Conservation (phyloP, 2,888 invertebrate genomes). For the Himalopsyche kuldschensis region DNA sequence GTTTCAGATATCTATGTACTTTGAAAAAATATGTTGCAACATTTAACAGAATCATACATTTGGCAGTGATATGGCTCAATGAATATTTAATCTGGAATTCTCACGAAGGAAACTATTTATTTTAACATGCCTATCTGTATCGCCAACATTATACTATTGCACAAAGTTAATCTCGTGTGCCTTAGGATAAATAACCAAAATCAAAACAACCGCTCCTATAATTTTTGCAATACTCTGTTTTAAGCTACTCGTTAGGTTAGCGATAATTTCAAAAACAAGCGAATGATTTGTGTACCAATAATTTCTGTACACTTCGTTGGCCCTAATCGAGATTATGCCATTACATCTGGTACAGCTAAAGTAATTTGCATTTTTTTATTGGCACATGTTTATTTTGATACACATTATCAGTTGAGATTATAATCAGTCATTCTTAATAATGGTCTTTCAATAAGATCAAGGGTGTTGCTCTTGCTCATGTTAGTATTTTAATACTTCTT, state of each 20-base stretch:
- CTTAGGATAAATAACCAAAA: background rate
- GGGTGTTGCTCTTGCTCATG: background rate
- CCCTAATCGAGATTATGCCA: background rate
- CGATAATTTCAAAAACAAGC: background rate
- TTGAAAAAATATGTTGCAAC: too few relatives aligned
- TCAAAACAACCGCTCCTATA: background rate
- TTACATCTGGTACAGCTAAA: background rate
- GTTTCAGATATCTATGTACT: too few relatives aligned
- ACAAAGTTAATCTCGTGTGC: background rate
- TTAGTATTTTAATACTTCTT: too few relatives aligned
- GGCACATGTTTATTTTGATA: background rate
- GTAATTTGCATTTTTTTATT: background rate
- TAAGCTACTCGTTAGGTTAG: background rate
- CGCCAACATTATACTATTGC: too few relatives aligned
- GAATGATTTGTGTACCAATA: background rate
- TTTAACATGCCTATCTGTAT: too few relatives aligned
- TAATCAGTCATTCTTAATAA: background rate
- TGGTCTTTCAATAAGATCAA: background rate
- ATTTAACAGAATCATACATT: too few relatives aligned
- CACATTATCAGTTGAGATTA: background rate
- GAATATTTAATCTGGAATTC: too few relatives aligned
- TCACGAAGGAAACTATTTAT: too few relatives aligned
- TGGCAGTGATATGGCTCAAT: too few relatives aligned
- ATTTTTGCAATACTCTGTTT: background rate
- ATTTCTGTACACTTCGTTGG: background rate